Percentiles rank a stretch among this genome's conserved stretches.
Evolutionary conservation across 2,888 invertebrate genomes (phyloP).

Genomic region (Spilarctia lutea): DNA sequence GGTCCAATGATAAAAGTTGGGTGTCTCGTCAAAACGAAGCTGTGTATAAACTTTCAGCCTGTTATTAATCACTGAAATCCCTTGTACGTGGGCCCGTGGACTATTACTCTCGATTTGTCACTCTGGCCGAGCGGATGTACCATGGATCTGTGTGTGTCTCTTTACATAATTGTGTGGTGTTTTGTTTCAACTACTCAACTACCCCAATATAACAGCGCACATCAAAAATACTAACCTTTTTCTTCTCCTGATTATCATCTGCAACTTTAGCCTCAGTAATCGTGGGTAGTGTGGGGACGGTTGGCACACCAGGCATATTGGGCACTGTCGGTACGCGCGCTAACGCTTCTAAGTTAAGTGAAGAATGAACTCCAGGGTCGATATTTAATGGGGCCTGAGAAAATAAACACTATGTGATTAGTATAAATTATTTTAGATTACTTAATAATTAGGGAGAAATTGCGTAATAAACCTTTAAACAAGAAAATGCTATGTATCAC

Average conservation of each 20-base stretch:
- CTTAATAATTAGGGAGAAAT: slow-evolving; percentile 12
- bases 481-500: background rate
- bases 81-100: no score
- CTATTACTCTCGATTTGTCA: background rate
- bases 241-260: slow-evolving; percentile 84
- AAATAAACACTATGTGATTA: slow-evolving; percentile 1
- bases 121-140: no score
- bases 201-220: background rate
- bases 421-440: slow-evolving; percentile 42
- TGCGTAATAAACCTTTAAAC: background rate
- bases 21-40: no score
- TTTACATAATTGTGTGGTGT: no score
- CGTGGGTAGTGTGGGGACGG: slow-evolving; percentile 95
- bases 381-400: slow-evolving; percentile 91
- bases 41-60: no score
- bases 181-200: background rate
- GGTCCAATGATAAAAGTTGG: no score
- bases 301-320: slow-evolving; percentile 93
- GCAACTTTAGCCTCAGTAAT: slow-evolving; percentile 94
- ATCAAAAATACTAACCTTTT: slow-evolving; percentile 58
- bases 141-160: no score
- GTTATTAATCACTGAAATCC: no score
- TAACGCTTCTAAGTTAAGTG: slow-evolving; percentile 92
- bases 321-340: slow-evolving; percentile 87
- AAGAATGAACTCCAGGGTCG: slow-evolving; percentile 97